Conservation (phyloP, 2,888 invertebrate species). For the Tupiocoris notatus region DNA sequence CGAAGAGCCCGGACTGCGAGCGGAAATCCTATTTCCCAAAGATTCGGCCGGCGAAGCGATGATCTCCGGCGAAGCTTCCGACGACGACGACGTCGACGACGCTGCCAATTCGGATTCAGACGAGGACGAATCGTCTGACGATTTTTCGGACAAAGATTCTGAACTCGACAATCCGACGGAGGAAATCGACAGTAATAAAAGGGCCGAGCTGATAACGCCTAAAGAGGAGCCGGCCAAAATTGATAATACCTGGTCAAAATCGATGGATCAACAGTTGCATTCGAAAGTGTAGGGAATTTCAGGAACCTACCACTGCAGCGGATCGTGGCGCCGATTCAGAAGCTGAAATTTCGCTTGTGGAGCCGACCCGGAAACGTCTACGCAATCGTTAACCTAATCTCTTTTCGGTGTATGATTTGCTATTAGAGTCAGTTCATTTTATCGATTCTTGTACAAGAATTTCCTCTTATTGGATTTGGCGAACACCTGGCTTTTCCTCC, state of each 20-base stretch:
- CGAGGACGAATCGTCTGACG: constrained; percentile 33
- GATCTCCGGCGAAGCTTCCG: constrained; percentile 52
- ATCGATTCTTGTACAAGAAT: too few species aligned
- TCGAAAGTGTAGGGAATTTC: constrained; percentile 23
- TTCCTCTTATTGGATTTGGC: too few species aligned
- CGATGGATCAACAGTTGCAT: constrained; percentile 12
- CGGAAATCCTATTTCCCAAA: constrained; percentile 46
- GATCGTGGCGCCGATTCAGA: too few species aligned
- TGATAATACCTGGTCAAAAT: constrained; percentile 20
- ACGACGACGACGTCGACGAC: constrained; percentile 43
- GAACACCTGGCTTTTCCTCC: too few species aligned
- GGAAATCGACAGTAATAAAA: background rate
- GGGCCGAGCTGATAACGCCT: background rate
- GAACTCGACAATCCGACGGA: constrained; percentile 22
- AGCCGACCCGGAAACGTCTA: too few species aligned
- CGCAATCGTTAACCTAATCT: too few species aligned
- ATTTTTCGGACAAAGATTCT: constrained; percentile 37
- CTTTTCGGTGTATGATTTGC: too few species aligned
- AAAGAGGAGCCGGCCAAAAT: constrained; percentile 4
- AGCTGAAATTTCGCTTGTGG: too few species aligned
- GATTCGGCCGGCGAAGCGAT: constrained; percentile 52
- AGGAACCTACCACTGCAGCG: too few species aligned
- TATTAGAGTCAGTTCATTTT: too few species aligned
- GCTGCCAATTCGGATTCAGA: constrained; percentile 28
- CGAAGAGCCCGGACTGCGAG: constrained; percentile 39